These are phyloP conservation scores for Meiosimyza platycephala DNA, from an alignment of 2,888 invertebrate genomes.

Conservation along the genomic window DNA sequence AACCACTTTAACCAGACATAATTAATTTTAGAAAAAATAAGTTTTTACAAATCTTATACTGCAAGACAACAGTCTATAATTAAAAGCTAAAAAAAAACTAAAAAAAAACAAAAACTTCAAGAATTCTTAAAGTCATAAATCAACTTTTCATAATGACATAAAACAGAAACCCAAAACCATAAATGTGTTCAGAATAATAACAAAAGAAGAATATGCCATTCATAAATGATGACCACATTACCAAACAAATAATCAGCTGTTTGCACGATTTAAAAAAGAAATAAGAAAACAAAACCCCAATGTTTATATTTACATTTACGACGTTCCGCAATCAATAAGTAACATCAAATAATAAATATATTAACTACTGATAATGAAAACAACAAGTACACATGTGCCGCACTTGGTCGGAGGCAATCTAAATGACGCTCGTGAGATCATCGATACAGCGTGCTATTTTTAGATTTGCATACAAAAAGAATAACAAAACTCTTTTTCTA, in stretches of 20 bases:
- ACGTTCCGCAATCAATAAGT: not conserved
- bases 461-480: conserved; percentile 26
- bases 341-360: not conserved
- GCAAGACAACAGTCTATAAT: too few relatives aligned
- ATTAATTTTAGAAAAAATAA: too few relatives aligned
- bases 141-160: too few relatives aligned
- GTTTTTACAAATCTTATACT: too few relatives aligned
- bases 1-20: too few relatives aligned
- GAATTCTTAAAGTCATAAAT: too few relatives aligned
- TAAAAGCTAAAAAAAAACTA: too few relatives aligned
- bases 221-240: conserved; percentile 11
- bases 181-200: not conserved
- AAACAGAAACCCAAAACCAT: not conserved
- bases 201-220: not conserved
- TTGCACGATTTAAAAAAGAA: not conserved
- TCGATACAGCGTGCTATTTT: conserved; percentile 35
- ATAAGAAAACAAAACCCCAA: not conserved
- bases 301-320: conserved; percentile 9
- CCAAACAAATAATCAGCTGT: conserved; percentile 19
- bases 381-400: conserved; percentile 5
- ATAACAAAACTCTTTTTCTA: not conserved
- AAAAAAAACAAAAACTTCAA: too few relatives aligned
- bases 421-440: conserved; percentile 36
- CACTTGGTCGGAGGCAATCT: not conserved
- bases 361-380: not conserved